Evolutionary conservation across 2,113 vertebrate genomes (phyloP).

Genomic region (Motacilla tschutschensis): DNA sequence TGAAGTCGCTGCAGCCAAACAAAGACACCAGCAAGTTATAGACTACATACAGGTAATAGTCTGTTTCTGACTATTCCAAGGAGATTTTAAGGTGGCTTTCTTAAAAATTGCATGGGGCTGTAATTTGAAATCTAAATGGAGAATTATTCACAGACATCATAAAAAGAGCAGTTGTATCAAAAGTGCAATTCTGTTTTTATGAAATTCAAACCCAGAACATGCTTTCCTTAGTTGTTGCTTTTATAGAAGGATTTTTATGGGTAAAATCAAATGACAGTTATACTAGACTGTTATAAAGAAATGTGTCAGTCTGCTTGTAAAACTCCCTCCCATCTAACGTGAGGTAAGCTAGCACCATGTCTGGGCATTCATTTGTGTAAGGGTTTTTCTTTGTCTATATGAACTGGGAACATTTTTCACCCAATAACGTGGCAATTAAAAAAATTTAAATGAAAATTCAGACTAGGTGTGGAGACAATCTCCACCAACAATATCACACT

Average conservation of each 20-base stretch:
- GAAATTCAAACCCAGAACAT: conserved; percentile 62
- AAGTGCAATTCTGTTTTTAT: conserved; percentile 66
- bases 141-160: conserved; percentile 65
- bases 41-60: conserved; percentile 91
- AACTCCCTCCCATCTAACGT: conserved; percentile 1
- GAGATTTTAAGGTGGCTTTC: conserved; percentile 64
- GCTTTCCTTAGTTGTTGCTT: conserved; percentile 59
- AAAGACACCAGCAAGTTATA: conserved; percentile 90
- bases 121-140: conserved; percentile 68
- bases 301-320: conserved; percentile 56
- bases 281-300: conserved; percentile 53
- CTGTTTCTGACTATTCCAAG: conserved; percentile 55
- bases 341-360: conserved; percentile 2
- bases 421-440: background rate
- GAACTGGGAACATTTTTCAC: background rate
- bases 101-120: conserved; percentile 45
- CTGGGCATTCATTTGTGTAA: background rate
- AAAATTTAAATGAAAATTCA: background rate
- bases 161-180: conserved; percentile 66
- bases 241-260: conserved; percentile 57
- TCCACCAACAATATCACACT: background rate
- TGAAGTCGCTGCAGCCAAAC: conserved; percentile 89
- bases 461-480: background rate
- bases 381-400: conserved; percentile 9
- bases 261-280: conserved; percentile 65